These are phyloP conservation scores for Rhagoletis pomonella DNA, from an alignment of 1,140 invertebrate species.

Conservation along the genomic window DNA sequence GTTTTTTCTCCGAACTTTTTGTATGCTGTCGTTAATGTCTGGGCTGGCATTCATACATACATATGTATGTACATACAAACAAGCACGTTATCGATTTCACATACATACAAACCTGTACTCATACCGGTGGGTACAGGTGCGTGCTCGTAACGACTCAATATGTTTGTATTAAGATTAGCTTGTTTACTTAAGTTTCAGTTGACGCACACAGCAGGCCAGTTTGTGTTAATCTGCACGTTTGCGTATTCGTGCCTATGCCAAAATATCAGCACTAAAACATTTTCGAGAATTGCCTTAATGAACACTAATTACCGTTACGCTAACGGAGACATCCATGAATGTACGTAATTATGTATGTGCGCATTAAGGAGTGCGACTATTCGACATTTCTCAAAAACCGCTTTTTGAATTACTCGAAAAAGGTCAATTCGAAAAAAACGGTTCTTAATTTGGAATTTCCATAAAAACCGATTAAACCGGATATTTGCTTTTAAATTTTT, in stretches of 20 bases:
- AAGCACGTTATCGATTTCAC: not conserved
- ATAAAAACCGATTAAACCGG: too few species aligned
- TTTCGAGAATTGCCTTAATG: constrained; percentile 40
- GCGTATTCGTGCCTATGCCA: not conserved
- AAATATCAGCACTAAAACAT: constrained; percentile 14
- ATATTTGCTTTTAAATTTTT: too few species aligned
- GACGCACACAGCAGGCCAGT: not conserved
- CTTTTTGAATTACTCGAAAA: too few species aligned
- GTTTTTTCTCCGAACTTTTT: not conserved
- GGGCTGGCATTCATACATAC: not conserved
- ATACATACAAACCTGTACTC: not conserved
- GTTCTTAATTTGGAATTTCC: too few species aligned
- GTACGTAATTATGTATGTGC: not conserved
- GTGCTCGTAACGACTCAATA: not conserved
- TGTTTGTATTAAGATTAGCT: constrained; percentile 7
- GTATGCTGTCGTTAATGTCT: not conserved
- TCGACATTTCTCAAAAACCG: too few species aligned
- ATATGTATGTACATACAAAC: not conserved
- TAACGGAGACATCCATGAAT: not conserved
- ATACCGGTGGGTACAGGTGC: not conserved
- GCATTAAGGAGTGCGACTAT: too few species aligned
- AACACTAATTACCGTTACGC: constrained; percentile 37
- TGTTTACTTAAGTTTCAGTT: constrained; percentile 25
- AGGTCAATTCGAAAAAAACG: too few species aligned
- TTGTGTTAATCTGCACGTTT: not conserved